Percentiles rank a stretch among this genome's conserved stretches.
Conservation (phyloP, 2,797 vertebrate genomes). For the Echeneis naucrates region DNA sequence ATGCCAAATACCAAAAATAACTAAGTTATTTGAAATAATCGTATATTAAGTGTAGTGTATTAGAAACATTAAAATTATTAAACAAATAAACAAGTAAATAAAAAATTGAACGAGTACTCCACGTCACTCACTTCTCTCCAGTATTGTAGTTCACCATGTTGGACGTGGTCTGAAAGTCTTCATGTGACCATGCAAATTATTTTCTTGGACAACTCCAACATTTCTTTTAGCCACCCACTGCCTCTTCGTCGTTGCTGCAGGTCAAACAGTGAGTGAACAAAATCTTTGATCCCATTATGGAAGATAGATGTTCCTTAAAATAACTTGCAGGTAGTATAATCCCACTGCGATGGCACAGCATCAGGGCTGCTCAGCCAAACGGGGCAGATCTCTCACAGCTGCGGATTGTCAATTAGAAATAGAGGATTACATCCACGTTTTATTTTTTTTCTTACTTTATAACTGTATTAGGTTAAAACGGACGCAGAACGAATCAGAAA, state of each 20-base stretch:
- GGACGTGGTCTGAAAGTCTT: not conserved
- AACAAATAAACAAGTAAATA: too few relatives aligned
- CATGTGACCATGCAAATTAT: not conserved
- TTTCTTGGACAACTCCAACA: not conserved
- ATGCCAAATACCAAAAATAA: too few relatives aligned
- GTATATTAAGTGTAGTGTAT: too few relatives aligned
- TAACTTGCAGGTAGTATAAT: conserved; percentile 65
- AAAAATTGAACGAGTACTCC: too few relatives aligned
- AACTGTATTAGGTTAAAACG: not conserved
- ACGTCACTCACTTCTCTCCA: too few relatives aligned
- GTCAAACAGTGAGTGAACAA: conserved; percentile 35
- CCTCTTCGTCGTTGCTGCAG: not conserved
- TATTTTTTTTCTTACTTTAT: too few relatives aligned
- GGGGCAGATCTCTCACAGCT: conserved; percentile 37
- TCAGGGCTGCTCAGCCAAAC: conserved; percentile 36
- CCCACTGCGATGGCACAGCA: conserved; percentile 32
- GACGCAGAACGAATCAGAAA: too few relatives aligned
- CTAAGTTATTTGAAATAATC: too few relatives aligned
- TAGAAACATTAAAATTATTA: too few relatives aligned
- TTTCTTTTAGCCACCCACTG: not conserved
- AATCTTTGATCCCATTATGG: conserved; percentile 66
- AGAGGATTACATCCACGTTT: not conserved
- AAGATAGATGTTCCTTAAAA: conserved; percentile 69
- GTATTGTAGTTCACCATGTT: too few relatives aligned
- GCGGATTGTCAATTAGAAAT: not conserved